phyloP scores from a whole-genome alignment of 2,113 vertebrate genomes.

The Spheniscus mendiculus region DNA sequence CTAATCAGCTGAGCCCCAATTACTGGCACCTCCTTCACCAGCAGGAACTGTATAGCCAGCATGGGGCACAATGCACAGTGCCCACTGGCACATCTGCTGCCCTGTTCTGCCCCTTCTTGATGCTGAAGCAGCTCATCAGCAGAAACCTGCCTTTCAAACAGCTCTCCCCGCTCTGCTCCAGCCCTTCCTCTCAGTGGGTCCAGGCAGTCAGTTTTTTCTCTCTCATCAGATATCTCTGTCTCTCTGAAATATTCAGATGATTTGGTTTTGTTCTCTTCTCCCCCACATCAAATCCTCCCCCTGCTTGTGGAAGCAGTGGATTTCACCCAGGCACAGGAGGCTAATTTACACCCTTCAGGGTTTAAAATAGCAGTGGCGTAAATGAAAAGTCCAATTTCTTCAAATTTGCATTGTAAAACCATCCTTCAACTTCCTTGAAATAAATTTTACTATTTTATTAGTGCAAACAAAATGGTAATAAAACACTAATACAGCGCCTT shows the following conservation, averaged over 20 bases:
- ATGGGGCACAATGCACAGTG: fast-evolving
- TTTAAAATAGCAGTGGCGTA: conserved; percentile 82
- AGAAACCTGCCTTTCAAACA: background rate
- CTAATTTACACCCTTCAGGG: conserved; percentile 84
- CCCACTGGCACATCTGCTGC: background rate
- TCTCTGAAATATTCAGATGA: conserved; percentile 57
- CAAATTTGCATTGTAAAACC: conserved; percentile 90
- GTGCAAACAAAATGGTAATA: conserved; percentile 90
- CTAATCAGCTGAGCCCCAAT: background rate
- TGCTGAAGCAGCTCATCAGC: background rate
- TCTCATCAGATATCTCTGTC: conserved; percentile 5
- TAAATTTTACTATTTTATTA: conserved; percentile 92
- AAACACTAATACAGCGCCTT: conserved; percentile 88
- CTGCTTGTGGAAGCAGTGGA: conserved; percentile 49
- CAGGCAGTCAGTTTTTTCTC: background rate
- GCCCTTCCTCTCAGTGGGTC: background rate
- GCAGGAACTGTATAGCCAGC: background rate
- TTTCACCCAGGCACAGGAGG: conserved; percentile 63
- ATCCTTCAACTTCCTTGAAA: conserved; percentile 89
- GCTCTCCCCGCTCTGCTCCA: background rate
- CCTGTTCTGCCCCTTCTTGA: background rate
- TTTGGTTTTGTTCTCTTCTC: conserved; percentile 46
- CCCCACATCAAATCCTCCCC: conserved; percentile 50
- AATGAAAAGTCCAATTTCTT: conserved; percentile 89
- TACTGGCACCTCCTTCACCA: background rate